A percentile compares a stretch with the other conserved stretches of the same genome.
These are phyloP conservation scores for Ctenodactylus gundi DNA, from an alignment of 2,113 vertebrate genomes.

Conservation along the genomic window DNA sequence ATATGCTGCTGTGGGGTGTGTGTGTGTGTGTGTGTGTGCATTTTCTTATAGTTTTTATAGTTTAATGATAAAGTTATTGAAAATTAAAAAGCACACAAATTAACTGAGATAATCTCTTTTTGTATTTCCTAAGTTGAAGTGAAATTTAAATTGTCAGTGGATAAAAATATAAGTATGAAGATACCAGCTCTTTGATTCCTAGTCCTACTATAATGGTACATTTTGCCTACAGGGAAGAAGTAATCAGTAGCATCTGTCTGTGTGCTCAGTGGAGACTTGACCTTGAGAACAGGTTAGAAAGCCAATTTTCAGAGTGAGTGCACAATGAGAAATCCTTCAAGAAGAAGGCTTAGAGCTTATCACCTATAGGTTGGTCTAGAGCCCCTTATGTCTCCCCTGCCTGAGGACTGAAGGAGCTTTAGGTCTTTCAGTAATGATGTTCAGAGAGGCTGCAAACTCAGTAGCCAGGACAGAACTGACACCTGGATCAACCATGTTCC, in stretches of 20 bases:
- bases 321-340: background rate
- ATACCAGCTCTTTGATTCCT: background rate
- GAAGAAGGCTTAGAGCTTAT: background rate
- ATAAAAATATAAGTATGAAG: background rate
- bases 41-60: background rate
- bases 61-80: background rate
- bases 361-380: background rate
- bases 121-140: background rate
- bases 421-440: background rate
- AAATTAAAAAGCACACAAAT: background rate
- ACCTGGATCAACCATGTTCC: background rate
- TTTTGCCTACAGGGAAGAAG: background rate
- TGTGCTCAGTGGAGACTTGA: background rate
- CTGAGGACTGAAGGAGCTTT: background rate
- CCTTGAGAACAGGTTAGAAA: background rate
- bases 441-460: background rate
- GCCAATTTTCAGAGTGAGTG: background rate
- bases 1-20: background rate
- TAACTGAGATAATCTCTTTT: background rate
- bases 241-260: background rate
- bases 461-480: background rate
- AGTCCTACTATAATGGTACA: background rate
- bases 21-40: background rate
- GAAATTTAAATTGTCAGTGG: background rate
- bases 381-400: background rate